phyloP scores from a whole-genome alignment of 2,113 vertebrate species.

The Myanophis thanlyinensis region DNA sequence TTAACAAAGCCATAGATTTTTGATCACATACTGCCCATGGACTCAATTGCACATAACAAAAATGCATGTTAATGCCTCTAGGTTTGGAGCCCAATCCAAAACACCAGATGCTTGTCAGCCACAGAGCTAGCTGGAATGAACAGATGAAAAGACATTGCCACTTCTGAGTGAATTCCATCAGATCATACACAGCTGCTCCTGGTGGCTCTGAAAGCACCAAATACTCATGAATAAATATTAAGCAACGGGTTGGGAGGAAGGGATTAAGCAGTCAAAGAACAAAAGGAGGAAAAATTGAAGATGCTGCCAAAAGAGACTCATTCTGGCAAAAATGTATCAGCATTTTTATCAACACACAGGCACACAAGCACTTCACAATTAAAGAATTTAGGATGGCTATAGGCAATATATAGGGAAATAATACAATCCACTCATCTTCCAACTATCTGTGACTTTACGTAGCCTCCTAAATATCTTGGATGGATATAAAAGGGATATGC shows the following conservation, averaged over 20 bases:
- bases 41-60: slow-evolving; percentile 20
- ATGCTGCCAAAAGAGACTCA: slow-evolving; percentile 52
- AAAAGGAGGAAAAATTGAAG: slow-evolving; percentile 61
- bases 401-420: background rate
- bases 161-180: slow-evolving; percentile 64
- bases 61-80: slow-evolving; percentile 37
- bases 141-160: slow-evolving; percentile 65
- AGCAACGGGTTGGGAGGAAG: slow-evolving; percentile 18
- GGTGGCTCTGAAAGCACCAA: slow-evolving; percentile 60
- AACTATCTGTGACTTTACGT: background rate
- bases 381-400: slow-evolving; percentile 24
- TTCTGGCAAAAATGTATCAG: slow-evolving; percentile 45
- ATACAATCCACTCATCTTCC: background rate
- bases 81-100: slow-evolving; percentile 37
- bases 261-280: slow-evolving; percentile 53
- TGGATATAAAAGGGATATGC: background rate
- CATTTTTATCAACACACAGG: slow-evolving; percentile 34
- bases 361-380: slow-evolving; percentile 10
- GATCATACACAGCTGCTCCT: slow-evolving; percentile 67
- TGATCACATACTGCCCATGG: slow-evolving; percentile 32
- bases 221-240: slow-evolving; percentile 71
- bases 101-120: slow-evolving; percentile 63
- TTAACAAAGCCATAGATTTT: background rate
- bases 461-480: background rate
- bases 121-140: slow-evolving; percentile 47